Conservation (phyloP, 2,797 vertebrate species). For the Anguilla marmorata region DNA sequence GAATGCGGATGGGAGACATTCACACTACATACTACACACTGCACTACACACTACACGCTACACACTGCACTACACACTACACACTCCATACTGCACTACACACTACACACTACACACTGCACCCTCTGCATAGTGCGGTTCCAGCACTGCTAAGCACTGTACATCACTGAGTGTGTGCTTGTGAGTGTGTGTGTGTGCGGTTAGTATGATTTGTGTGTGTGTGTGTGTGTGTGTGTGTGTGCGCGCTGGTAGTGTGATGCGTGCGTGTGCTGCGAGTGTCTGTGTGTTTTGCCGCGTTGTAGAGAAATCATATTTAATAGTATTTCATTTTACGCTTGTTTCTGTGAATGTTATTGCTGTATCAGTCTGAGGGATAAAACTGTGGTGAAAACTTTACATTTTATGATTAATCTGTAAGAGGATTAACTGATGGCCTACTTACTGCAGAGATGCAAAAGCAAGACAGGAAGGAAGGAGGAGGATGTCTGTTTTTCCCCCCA, state of each 20-base stretch:
- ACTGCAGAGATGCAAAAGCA: conserved; percentile 58
- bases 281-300: neutral
- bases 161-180: neutral
- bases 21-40: neutral
- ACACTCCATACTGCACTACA: neutral
- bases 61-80: neutral
- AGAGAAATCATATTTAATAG: neutral
- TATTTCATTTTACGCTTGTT: conserved; percentile 29
- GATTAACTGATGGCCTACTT: conserved; percentile 59
- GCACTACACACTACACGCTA: neutral
- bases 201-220: neutral
- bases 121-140: neutral
- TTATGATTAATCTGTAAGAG: conserved; percentile 53
- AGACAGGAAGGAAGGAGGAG: conserved; percentile 59
- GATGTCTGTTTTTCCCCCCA: conserved; percentile 50
- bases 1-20: neutral
- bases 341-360: neutral
- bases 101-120: neutral
- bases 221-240: neutral
- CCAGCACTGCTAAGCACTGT: neutral
- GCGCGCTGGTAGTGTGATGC: neutral
- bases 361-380: neutral
- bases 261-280: neutral
- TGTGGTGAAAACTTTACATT: conserved; percentile 37
- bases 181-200: neutral